A percentile compares a stretch with the other conserved stretches of the same genome.
phyloP scores from a whole-genome alignment of 2,113 vertebrate genomes.

The Leucoraja erinaceus region DNA sequence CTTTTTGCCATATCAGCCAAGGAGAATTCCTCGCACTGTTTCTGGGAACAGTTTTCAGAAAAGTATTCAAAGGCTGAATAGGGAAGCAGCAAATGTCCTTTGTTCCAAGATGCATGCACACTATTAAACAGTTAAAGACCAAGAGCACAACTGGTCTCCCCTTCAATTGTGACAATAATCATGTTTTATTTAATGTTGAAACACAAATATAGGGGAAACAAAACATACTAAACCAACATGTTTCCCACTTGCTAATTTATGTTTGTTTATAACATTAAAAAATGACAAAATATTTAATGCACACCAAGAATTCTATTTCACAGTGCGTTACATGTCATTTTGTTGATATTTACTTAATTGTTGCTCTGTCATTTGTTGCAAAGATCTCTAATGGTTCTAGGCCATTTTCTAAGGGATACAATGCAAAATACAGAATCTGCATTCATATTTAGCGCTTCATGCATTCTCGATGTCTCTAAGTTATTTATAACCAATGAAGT shows the following conservation, averaged over 20 bases:
- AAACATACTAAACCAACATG: background rate
- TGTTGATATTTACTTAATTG: background rate
- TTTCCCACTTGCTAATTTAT: background rate
- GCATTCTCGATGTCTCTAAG: background rate
- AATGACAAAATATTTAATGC: background rate
- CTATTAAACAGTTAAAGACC: background rate
- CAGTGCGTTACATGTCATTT: background rate
- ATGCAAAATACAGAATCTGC: background rate
- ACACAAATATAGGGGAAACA: background rate
- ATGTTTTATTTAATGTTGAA: background rate
- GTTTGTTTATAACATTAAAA: no score
- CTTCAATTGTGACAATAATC: background rate
- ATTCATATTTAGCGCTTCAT: background rate
- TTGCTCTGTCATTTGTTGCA: background rate
- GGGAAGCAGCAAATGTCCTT: background rate
- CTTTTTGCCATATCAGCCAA: background rate
- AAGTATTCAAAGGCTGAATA: background rate
- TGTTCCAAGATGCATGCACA: background rate
- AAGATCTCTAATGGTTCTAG: background rate
- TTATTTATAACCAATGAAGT: background rate
- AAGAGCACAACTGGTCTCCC: background rate
- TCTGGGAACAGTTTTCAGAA: background rate
- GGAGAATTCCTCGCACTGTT: background rate
- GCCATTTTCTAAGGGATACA: background rate
- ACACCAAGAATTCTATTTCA: background rate